Conservation (phyloP, 2,888 invertebrate species). For the Agrochola lota region DNA sequence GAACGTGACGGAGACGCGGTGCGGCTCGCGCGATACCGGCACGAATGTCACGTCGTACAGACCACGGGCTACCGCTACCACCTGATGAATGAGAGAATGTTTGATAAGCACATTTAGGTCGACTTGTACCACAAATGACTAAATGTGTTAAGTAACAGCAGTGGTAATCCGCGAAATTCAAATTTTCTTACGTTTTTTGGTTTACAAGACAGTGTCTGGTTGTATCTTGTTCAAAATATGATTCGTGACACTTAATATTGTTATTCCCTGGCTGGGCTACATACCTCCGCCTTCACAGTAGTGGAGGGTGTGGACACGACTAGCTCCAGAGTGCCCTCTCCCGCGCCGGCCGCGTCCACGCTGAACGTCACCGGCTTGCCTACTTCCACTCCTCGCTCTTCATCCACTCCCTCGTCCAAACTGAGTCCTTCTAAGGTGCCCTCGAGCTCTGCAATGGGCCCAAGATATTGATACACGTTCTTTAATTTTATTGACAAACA, state of each 20-base stretch:
- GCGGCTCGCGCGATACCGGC: constrained; percentile 96
- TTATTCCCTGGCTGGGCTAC: not conserved
- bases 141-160: too few species aligned
- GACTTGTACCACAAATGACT: too few species aligned
- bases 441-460: constrained; percentile 82
- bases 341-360: constrained; percentile 98
- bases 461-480: not conserved
- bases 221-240: too few species aligned
- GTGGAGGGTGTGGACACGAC: constrained; percentile 97
- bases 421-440: constrained; percentile 88
- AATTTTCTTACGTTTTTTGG: too few species aligned
- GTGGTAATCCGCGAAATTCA: too few species aligned
- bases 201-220: too few species aligned
- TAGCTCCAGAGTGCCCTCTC: constrained; percentile 97
- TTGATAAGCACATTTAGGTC: too few species aligned
- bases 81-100: constrained; percentile 84
- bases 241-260: not conserved
- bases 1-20: constrained; percentile 98
- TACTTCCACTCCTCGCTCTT: constrained; percentile 91
- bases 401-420: constrained; percentile 85
- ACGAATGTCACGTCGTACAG: constrained; percentile 98
- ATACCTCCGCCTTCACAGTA: constrained; percentile 96
- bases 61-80: constrained; percentile 96
- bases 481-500: too few species aligned
- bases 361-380: constrained; percentile 97